phyloP scores from a whole-genome alignment of 2,113 vertebrate genomes.

The Ascaphus truei region DNA sequence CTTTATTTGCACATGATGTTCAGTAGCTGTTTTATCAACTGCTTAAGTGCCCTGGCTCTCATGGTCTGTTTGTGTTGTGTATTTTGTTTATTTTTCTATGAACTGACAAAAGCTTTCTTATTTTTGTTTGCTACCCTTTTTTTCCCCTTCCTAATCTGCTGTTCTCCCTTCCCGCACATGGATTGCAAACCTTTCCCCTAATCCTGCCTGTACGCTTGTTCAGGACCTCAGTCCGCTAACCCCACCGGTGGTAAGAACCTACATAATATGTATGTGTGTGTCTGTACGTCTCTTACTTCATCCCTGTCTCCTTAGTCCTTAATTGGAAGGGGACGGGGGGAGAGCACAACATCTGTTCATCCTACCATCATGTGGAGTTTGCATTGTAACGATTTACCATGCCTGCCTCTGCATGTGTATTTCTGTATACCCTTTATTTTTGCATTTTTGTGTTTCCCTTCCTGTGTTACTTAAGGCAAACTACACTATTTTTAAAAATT shows the following conservation, averaged over 20 bases:
- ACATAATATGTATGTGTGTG: constrained; percentile 63
- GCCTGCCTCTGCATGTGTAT: not conserved
- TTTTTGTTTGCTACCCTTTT: constrained; percentile 78
- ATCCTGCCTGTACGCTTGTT: constrained; percentile 82
- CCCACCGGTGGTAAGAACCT: constrained; percentile 93
- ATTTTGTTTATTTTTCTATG: constrained; percentile 53
- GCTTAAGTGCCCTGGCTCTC: constrained; percentile 9
- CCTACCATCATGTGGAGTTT: not conserved
- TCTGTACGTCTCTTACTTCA: constrained; percentile 59
- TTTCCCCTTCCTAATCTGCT: constrained; percentile 72
- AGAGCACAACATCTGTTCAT: not conserved
- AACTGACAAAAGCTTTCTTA: constrained; percentile 72
- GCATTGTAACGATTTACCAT: not conserved
- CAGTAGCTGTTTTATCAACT: not conserved
- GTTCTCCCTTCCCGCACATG: constrained; percentile 78
- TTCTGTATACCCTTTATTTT: not conserved
- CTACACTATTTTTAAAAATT: not conserved
- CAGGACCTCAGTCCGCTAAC: constrained; percentile 98
- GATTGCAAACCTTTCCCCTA: constrained; percentile 76
- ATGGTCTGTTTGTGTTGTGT: constrained; percentile 41
- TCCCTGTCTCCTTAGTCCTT: constrained; percentile 55
- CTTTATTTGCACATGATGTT: constrained; percentile 47
- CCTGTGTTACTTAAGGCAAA: not conserved
- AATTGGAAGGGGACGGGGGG: too few relatives aligned
- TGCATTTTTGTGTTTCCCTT: too few relatives aligned